Evolutionary conservation across 2,888 invertebrate species (phyloP).

Genomic region (Monochamus alternatus): DNA sequence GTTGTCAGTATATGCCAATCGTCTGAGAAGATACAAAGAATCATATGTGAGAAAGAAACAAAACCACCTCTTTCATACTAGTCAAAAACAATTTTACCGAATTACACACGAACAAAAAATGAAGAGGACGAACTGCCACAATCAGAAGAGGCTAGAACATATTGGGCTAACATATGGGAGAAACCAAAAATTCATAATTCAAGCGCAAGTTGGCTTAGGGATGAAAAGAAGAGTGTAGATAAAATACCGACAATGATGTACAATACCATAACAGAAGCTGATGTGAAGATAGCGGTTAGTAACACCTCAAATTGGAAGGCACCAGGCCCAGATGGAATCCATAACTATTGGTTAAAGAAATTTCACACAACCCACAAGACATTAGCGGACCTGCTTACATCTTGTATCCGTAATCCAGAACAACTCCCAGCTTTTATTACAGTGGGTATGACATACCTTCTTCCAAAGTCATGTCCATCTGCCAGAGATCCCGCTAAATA

Average conservation of each 20-base stretch:
- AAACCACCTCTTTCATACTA: too few relatives aligned
- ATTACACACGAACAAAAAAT: too few relatives aligned
- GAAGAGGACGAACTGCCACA: too few relatives aligned
- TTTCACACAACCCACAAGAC: not conserved
- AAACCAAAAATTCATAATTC: not conserved
- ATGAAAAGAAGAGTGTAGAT: not conserved
- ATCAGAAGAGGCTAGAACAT: not conserved
- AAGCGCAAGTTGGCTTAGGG: not conserved
- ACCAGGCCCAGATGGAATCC: conserved; percentile 18
- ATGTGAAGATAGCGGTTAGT: not conserved
- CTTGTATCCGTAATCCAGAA: too few relatives aligned
- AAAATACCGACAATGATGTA: not conserved
- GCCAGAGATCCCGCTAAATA: too few relatives aligned
- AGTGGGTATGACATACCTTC: too few relatives aligned
- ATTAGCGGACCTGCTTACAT: not conserved
- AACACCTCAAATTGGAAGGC: conserved; percentile 30
- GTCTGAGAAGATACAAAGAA: too few relatives aligned
- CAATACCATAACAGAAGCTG: not conserved
- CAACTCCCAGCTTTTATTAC: too few relatives aligned
- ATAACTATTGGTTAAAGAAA: not conserved
- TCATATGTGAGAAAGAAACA: too few relatives aligned
- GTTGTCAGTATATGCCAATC: too few relatives aligned
- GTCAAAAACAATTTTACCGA: too few relatives aligned
- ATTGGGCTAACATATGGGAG: not conserved
- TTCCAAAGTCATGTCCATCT: too few relatives aligned